Conservation (phyloP, 2,888 invertebrate genomes). For the Nephrotoma guestfalica region DNA sequence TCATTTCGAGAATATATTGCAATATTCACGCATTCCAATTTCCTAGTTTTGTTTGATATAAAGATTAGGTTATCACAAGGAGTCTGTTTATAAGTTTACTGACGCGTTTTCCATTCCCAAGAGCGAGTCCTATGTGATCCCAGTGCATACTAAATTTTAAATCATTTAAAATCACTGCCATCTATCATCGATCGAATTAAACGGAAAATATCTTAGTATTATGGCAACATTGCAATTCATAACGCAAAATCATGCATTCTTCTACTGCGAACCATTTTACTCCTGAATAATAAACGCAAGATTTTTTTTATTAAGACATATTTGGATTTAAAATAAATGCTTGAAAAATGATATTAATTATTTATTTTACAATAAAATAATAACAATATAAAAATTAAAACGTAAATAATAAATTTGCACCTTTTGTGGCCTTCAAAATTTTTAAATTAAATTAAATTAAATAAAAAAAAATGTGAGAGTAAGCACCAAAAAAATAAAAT, state of each 20-base stretch:
- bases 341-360: neutral
- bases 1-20: too few species aligned
- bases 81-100: too few species aligned
- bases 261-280: neutral
- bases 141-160: too few species aligned
- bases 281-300: neutral
- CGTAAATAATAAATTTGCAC: neutral
- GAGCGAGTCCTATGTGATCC: too few species aligned
- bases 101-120: too few species aligned
- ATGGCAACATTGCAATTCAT: neutral
- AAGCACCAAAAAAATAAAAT: neutral
- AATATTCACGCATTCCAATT: too few species aligned
- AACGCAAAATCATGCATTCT: neutral
- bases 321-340: neutral
- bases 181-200: neutral
- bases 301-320: neutral
- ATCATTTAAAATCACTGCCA: neutral
- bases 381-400: neutral
- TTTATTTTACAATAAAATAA: slow-evolving; percentile 1
- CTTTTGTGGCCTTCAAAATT: slow-evolving; percentile 6
- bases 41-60: too few species aligned
- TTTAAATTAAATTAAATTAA: neutral
- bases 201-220: neutral
- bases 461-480: neutral
- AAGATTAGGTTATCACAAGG: too few species aligned